Evolutionary conservation across 2,113 vertebrate genomes (phyloP).

Genomic region (Anser cygnoides): DNA sequence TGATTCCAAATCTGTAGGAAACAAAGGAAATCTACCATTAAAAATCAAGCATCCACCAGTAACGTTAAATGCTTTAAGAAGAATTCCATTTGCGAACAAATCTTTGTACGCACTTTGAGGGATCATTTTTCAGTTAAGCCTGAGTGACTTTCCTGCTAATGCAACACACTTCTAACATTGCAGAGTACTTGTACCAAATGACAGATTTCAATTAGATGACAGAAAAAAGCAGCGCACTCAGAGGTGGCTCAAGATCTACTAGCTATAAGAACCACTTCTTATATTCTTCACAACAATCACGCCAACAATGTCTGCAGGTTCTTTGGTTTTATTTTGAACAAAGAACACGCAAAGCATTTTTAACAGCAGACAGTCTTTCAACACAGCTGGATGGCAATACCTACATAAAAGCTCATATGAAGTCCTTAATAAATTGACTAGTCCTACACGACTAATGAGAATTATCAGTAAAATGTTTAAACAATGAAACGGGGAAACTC

Average conservation of each 20-base stretch:
- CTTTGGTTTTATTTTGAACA: not conserved
- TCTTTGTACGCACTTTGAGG: not conserved
- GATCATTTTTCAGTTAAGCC: not conserved
- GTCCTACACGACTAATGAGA: not conserved
- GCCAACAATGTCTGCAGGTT: not conserved
- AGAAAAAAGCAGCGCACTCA: not conserved
- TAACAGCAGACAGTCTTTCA: not conserved
- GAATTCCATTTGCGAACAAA: not conserved
- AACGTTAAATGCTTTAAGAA: not conserved
- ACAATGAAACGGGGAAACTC: not conserved
- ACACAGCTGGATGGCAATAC: not conserved
- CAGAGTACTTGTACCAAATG: not conserved
- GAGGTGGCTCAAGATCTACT: not conserved
- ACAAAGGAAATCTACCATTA: slow-evolving; percentile 4
- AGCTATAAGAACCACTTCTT: not conserved
- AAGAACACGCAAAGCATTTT: not conserved
- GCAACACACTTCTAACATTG: not conserved
- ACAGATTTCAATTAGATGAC: not conserved
- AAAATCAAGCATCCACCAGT: not conserved
- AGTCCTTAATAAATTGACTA: not conserved
- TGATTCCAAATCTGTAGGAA: slow-evolving; percentile 91
- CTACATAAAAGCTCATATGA: not conserved
- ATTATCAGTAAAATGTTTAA: not conserved
- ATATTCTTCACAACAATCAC: not conserved
- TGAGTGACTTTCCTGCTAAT: not conserved